Conservation (phyloP, 2,888 invertebrate species). For the Tanytarsus gracilentus region DNA sequence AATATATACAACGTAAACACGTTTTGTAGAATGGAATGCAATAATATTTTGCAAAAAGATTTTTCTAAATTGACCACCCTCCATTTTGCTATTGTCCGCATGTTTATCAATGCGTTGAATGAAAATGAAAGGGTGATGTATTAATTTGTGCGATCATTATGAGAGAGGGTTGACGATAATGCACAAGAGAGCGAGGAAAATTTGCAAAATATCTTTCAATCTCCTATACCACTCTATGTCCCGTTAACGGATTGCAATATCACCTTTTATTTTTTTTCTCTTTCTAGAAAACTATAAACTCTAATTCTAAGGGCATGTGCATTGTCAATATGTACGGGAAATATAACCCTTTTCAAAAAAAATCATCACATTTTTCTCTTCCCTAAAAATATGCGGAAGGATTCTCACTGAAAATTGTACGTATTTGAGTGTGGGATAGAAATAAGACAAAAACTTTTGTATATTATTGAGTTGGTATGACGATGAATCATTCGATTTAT, state of each 20-base stretch:
- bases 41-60: conserved; percentile 15
- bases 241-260: background rate
- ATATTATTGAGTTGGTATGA: too few species aligned
- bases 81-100: background rate
- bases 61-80: background rate
- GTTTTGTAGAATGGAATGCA: too few species aligned
- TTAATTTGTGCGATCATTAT: too few species aligned
- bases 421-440: background rate
- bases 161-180: conserved; percentile 3
- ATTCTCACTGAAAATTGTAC: conserved; percentile 8
- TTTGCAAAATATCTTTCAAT: conserved; percentile 24
- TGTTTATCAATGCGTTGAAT: background rate
- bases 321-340: conserved; percentile 14
- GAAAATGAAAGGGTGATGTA: background rate
- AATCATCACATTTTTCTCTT: conserved; percentile 6
- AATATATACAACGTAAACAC: too few species aligned
- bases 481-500: background rate
- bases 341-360: conserved; percentile 18
- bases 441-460: background rate
- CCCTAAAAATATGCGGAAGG: conserved; percentile 25
- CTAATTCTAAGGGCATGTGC: conserved; percentile 5
- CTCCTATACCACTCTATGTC: conserved; percentile 10
- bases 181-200: background rate
- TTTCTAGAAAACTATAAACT: background rate
- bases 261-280: conserved; percentile 7